phyloP scores from a whole-genome alignment of 37 sponge, comb jelly and placozoan species.

The Theonella swinhoei region DNA sequence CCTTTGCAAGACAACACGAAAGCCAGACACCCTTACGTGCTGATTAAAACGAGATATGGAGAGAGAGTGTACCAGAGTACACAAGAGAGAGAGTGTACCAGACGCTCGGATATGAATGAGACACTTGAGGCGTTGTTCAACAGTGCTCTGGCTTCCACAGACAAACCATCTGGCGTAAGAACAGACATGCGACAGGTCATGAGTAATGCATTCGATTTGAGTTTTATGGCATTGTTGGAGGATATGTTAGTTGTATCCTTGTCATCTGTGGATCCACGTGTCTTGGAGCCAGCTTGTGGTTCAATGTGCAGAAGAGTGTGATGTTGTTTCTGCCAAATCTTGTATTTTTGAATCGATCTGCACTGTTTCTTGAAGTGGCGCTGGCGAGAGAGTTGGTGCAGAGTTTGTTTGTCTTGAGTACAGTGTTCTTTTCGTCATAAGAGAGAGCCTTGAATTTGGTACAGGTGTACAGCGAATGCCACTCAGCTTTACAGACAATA shows the following conservation, averaged over 20 bases:
- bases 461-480: conserved; percentile 56
- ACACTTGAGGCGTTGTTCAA: conserved; percentile 43
- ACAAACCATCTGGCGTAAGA: conserved; percentile 47
- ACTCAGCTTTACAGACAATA: conserved; percentile 35
- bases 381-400: conserved; percentile 28
- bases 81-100: conserved; percentile 37
- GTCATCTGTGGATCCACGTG: background rate
- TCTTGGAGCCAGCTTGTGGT: background rate
- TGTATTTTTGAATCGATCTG: conserved; percentile 39
- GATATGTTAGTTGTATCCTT: background rate
- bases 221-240: conserved; percentile 10
- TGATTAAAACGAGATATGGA: conserved; percentile 36
- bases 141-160: conserved; percentile 56
- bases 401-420: conserved; percentile 25
- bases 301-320: conserved; percentile 52
- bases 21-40: conserved; percentile 33
- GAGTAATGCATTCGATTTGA: conserved; percentile 30
- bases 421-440: conserved; percentile 27
- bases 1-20: conserved; percentile 39
- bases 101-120: conserved; percentile 49
- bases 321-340: conserved; percentile 49
- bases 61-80: no score
- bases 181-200: conserved; percentile 45
- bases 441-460: conserved; percentile 32
- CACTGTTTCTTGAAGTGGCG: conserved; percentile 49